These are phyloP conservation scores for Anastrepha ludens DNA, from an alignment of 1,140 invertebrate species.

Conservation along the genomic window DNA sequence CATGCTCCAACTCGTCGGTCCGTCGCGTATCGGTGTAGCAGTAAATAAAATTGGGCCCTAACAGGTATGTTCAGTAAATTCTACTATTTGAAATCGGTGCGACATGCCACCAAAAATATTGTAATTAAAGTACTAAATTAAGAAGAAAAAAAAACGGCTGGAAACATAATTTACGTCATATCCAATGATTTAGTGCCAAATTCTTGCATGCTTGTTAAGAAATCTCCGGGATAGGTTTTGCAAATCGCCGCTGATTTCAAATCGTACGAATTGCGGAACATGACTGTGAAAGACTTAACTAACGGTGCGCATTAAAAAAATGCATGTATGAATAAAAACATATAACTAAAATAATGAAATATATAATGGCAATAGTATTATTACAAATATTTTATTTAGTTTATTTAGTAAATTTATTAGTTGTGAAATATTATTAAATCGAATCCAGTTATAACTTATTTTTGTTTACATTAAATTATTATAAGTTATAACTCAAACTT, in stretches of 20 bases:
- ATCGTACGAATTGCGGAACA: no score
- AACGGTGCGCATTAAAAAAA: constrained; percentile 37
- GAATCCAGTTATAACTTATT: background rate
- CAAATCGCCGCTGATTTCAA: no score
- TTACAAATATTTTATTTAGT: constrained; percentile 32
- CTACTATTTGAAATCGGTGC: no score
- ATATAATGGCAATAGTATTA: constrained; percentile 40
- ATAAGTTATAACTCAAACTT: background rate
- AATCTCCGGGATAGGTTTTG: no score
- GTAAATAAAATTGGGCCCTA: constrained; percentile 3
- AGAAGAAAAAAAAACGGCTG: no score
- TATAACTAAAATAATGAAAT: background rate
- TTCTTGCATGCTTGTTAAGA: no score
- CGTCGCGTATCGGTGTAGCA: constrained; percentile 26
- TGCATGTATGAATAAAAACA: background rate
- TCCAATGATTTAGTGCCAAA: no score
- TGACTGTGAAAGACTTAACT: background rate
- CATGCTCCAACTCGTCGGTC: constrained; percentile 58
- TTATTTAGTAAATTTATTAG: constrained; percentile 28
- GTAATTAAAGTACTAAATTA: no score
- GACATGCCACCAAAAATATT: no score
- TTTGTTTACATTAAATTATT: background rate
- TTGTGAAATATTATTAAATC: constrained; percentile 12
- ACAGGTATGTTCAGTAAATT: no score
- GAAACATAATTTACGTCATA: no score